Evolutionary conservation across 2,113 vertebrate genomes (phyloP), one percentile per base, ranked within the genome.

Genomic region (Propithecus coquereli): DNA sequence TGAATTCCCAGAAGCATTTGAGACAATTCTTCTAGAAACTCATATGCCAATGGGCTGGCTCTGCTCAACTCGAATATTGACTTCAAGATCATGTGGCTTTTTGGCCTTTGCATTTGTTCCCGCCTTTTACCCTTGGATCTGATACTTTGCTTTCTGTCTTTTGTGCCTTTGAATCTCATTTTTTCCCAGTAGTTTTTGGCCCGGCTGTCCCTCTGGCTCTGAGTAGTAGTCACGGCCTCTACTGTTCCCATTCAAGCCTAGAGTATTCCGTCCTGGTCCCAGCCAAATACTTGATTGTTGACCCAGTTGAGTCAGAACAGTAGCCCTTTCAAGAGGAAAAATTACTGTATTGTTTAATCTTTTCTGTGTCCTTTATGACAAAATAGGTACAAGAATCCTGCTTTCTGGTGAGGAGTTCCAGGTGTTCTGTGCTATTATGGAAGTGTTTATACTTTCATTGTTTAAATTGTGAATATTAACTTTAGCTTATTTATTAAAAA

Each of bases 401-500:
- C 25, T 40, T 80, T 90, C 32, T 85, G 23, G 25, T 52, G 70
- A 70, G 61, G 17, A 6, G 23, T 10, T 66, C 20, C 57, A 83
- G 61, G 52, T 50, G 3, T 37, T 86, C 27, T 34, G 40, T 50
- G 32, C 50, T 74, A 61, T 77, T 45, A 17, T 47, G 71, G 52
- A 34, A 34, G 20, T 61, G 25, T 30, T 82, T 65, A 34, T 90
- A 65, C 12, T 90, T 90, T 8, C 7, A 47, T 81, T 95, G 86
- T 47, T 59, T 63, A 83, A 87, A 87, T 25, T 87, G 12, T 87
- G 23, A 86, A 93, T 77, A 65, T 88, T 80, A 86, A 80, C 47
- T 65, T 84, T 3, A 90, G 32, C 20, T 66, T 82, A 40, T 87
- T 94, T 61, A 79, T 94, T 89, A 91, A 93, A 93, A 95, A 79